Evolutionary conservation across 2,113 vertebrate genomes (phyloP), one percentile per base, ranked within the genome.

Genomic region (Protobothrops mucrosquamatus): DNA sequence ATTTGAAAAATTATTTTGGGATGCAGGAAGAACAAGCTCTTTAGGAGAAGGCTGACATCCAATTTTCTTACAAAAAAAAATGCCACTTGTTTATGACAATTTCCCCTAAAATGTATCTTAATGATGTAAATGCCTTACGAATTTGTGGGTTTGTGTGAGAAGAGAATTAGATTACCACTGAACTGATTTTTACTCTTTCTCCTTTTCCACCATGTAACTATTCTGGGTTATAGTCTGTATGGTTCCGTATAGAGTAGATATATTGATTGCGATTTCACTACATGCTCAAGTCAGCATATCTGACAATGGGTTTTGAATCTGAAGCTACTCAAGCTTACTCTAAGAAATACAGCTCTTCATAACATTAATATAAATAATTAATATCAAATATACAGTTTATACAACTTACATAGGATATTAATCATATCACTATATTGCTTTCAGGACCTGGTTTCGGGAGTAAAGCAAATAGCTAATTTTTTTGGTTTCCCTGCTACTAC

Each of bases 381-480:
- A 39, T 81, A 81, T 81, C 7, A 81, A 81, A 81, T 8, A 81
- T 81, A 81, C 74, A 22, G 18, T 81, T 22, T 22, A 81, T 43
- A 39, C 18, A 81, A 81, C 20, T 81, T 81, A 81, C 20, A 9
- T 43, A 85, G 56, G 24, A 46, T 55, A n/a, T 51, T 93, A 81
- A 90, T 23, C 14, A n/a, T 51, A 15, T 61, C n/a, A 59, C 56
- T 91, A 10, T 92, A 34, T 88, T 96, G n/a, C 61, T 97, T 97
- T 92, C 59, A 99, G 98, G 96, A 98, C 93, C 94, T 98, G 94
- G 54, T 56, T n/a, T n/a, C 92, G 26, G 96, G 95, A 57, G 46
- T 99, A 91, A 97, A 97, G 95, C 94, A 97, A 92, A 97, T 98
- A 74, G 95, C 97, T 46, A 94, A 93, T 11, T 98, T 98, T 94